These are phyloP conservation scores for Euwallacea fornicatus DNA, from an alignment of 1,140 invertebrate genomes.

Conservation along the genomic window DNA sequence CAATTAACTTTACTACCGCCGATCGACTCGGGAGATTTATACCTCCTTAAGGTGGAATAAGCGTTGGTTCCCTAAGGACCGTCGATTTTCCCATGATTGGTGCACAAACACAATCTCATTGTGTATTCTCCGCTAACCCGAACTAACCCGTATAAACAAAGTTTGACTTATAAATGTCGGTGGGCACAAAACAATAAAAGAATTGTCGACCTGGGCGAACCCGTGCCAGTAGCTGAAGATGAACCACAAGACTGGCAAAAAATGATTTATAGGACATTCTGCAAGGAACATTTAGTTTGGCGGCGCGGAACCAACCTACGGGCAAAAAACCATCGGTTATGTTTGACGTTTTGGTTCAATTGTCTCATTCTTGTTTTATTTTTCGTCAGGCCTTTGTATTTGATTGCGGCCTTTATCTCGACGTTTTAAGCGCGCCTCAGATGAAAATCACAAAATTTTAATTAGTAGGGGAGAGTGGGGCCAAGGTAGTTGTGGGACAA, in stretches of 20 bases:
- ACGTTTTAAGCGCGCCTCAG: no score
- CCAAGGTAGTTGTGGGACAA: not conserved
- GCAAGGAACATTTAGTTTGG: slow-evolving; percentile 1
- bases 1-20: slow-evolving; percentile 46
- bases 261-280: not conserved
- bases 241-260: not conserved
- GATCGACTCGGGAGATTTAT: slow-evolving; percentile 43
- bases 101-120: not conserved
- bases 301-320: not conserved
- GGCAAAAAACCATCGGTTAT: no score
- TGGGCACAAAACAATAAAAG: not conserved
- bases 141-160: no score
- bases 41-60: slow-evolving; percentile 46
- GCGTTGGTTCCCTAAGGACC: slow-evolving; percentile 31
- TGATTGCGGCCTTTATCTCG: no score
- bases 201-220: not conserved
- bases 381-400: no score
- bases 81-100: slow-evolving; percentile 28
- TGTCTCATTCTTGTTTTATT: no score
- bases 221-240: not conserved
- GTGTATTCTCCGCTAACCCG: no score
- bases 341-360: not conserved
- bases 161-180: not conserved
- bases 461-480: not conserved
- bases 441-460: no score